Conservation (phyloP, 2,113 vertebrate genomes). For the Ailuropoda melanoleuca region DNA sequence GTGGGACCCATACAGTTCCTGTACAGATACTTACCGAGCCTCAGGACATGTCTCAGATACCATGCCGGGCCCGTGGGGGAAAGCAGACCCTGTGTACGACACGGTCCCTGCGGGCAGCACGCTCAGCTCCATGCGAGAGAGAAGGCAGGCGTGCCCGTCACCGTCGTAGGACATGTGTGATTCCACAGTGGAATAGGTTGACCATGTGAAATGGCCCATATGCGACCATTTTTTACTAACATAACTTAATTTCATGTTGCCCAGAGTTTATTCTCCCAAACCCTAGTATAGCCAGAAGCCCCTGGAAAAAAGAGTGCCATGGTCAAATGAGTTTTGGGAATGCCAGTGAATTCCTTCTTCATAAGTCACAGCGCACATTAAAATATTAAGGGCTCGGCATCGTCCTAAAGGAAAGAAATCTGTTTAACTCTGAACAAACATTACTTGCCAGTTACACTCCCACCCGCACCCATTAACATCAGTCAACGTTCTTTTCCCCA, state of each 20-base stretch:
- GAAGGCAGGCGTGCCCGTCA: fast-evolving
- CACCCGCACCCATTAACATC: fast-evolving
- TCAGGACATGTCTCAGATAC: fast-evolving
- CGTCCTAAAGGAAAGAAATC: not conserved
- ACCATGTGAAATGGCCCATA: fast-evolving
- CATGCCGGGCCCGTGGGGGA: not conserved
- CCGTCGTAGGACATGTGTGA: fast-evolving
- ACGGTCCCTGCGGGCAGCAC: fast-evolving
- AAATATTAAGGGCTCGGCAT: not conserved
- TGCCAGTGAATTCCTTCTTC: not conserved
- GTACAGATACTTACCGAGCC: not conserved
- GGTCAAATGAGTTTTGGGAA: not conserved
- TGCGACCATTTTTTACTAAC: not conserved
- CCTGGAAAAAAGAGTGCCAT: not conserved
- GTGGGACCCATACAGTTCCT: not conserved
- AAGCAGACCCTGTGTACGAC: fast-evolving
- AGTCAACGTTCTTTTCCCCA: not conserved
- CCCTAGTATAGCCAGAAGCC: not conserved
- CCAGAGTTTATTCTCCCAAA: not conserved
- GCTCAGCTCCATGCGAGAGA: not conserved
- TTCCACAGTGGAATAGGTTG: not conserved
- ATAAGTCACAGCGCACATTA: not conserved
- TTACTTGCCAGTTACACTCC: not conserved
- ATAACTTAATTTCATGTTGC: not conserved
- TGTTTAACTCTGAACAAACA: not conserved